Evolutionary conservation across 2,797 vertebrate species (phyloP), one percentile per base, ranked within the genome.

Genomic region (Synaphobranchus kaupii): DNA sequence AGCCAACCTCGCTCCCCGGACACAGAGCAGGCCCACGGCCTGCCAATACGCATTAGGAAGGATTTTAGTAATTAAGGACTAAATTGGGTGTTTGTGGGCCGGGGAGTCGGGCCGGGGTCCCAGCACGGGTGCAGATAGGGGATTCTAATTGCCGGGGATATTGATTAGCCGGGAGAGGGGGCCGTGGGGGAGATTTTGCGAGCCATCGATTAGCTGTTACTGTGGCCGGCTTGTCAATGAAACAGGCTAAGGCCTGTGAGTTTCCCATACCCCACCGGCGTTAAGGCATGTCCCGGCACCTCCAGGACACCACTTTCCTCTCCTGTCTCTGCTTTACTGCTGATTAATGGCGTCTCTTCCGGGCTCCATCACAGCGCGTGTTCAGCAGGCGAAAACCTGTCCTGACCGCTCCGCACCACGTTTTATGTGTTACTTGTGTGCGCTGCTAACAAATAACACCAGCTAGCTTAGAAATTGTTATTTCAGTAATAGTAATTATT

Each of bases 21-120:
- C 93, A 90, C 91, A 89, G 91, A 94, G 92, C 93, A 87, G 90
- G 87, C 91, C 91, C 88, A 89, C 92, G 90, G 93, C 93, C 95
- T 97, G 96, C 96, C 96, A 95, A 96, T 95, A 96, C 93, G 93
- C 93, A 96, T 97, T 96, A 96, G 92, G 91, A 91, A 89, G 93
- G 96, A 94, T 96, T 96, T 96, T 96, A 95, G 94, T 96, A 96
- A 97, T 97, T 96, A 96, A 96, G 92, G 94, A 96, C 95, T 96
- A 96, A 96, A 96, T 95, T 96, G 95, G 95, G 95, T 96, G 95
- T 96, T 96, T 95, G 95, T 93, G 94, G 94, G 95, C 94, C 91
- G 91, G 90, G 89, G 80, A 94, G 94, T 92, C 93, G 93, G 94
- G 93, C 93, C 85, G 84, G 95, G 94, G 95, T 94, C 94, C 94